These are phyloP conservation scores for Orius insidiosus DNA, from an alignment of 1,140 invertebrate species.

Conservation along the genomic window DNA sequence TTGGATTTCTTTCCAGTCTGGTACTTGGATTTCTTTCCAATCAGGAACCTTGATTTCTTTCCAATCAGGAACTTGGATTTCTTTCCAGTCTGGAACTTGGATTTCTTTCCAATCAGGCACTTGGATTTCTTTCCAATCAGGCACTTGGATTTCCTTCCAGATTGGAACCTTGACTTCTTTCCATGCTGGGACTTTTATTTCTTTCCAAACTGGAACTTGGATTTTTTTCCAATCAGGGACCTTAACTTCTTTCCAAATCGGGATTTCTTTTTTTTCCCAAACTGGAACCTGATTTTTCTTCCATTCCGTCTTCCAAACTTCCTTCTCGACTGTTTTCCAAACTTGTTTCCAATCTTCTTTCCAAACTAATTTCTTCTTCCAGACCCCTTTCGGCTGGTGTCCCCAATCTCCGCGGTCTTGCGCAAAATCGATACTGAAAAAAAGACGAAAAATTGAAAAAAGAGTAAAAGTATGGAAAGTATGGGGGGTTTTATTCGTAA, in stretches of 20 bases:
- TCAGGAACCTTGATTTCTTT: constrained; percentile 45
- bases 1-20: constrained; percentile 28
- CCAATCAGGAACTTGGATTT: constrained; percentile 40
- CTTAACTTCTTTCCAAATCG: constrained; percentile 27
- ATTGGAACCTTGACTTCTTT: constrained; percentile 42
- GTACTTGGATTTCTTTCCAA: constrained; percentile 26
- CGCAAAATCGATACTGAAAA: constrained; percentile 21
- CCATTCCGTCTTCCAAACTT: constrained; percentile 35
- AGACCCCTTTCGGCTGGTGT: constrained; percentile 31
- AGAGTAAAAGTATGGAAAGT: no score
- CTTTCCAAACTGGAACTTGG: constrained; percentile 22
- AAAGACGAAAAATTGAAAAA: not conserved
- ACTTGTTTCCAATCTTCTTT: constrained; percentile 31
- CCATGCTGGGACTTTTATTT: constrained; percentile 41
- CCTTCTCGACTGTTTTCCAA: constrained; percentile 29
- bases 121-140: constrained; percentile 42
- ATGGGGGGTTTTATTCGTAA: no score
- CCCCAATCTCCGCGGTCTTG: constrained; percentile 29
- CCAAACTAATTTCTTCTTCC: constrained; percentile 28
- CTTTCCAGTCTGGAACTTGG: constrained; percentile 36
- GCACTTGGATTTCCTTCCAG: constrained; percentile 44
- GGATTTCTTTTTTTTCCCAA: constrained; percentile 36
- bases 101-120: constrained; percentile 32
- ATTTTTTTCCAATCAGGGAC: constrained; percentile 22
- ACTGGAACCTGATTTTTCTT: constrained; percentile 48